Evolutionary conservation across 2,888 invertebrate species (phyloP).

Genomic region (Rhamphomyia laevipes): DNA sequence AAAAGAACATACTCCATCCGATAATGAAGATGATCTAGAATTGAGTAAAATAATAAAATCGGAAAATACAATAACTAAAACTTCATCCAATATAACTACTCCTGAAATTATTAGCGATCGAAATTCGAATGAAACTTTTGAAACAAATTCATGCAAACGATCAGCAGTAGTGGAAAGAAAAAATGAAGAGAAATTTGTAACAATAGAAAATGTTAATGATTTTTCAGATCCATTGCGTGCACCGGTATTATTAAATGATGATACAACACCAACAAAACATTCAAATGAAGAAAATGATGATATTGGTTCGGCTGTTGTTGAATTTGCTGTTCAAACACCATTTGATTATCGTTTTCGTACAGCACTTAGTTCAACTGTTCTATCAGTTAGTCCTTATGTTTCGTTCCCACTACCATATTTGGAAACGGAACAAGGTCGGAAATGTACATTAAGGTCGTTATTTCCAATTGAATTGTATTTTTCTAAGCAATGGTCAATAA

Average conservation of each 20-base stretch:
- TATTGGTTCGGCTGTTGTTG: slow-evolving; percentile 22
- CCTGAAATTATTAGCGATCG: slow-evolving; percentile 10
- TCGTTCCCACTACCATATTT: slow-evolving; percentile 76
- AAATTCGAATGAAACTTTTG: slow-evolving; percentile 2
- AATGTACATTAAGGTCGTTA: slow-evolving; percentile 57
- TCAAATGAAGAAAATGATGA: background rate
- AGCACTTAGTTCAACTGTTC: slow-evolving; percentile 56
- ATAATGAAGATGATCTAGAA: background rate
- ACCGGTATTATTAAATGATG: slow-evolving; percentile 25
- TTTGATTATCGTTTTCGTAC: slow-evolving; percentile 59
- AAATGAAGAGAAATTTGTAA: slow-evolving; percentile 45
- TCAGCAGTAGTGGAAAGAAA: slow-evolving; percentile 25
- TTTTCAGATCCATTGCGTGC: slow-evolving; percentile 73
- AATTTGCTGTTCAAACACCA: slow-evolving; percentile 42
- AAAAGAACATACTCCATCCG: slow-evolving; percentile 32
- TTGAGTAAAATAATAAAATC: slow-evolving; percentile 1
- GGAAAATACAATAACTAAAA: slow-evolving; percentile 21
- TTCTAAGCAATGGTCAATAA: slow-evolving; percentile 47
- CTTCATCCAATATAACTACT: slow-evolving; percentile 5
- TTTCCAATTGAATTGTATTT: slow-evolving; percentile 64
- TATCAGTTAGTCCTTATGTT: slow-evolving; percentile 80
- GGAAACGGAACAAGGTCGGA: slow-evolving; percentile 71
- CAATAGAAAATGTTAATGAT: slow-evolving; percentile 43
- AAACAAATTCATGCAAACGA: slow-evolving; percentile 12
- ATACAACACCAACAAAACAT: slow-evolving; percentile 35